Percentiles rank a stretch among this genome's conserved stretches.
These are phyloP conservation scores for Toxotes jaculatrix DNA, from an alignment of 2,113 vertebrate species.

Conservation along the genomic window DNA sequence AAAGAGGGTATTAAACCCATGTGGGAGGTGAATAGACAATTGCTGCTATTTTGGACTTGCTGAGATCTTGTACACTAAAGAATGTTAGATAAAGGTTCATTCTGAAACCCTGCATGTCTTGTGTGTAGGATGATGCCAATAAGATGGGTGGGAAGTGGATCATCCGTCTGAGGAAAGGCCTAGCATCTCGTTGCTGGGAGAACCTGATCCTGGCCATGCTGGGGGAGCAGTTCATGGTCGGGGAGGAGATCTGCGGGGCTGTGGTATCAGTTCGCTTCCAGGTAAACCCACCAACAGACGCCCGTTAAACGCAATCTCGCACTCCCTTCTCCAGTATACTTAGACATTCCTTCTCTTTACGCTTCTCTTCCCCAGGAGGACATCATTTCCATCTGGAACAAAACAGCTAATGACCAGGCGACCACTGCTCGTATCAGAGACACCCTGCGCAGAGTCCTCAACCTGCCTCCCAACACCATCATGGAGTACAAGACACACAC, in stretches of 20 bases:
- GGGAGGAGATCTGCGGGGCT: slow-evolving; percentile 89
- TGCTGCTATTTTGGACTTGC: background rate
- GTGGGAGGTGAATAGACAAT: slow-evolving; percentile 84
- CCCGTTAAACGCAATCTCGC: background rate
- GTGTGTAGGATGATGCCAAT: slow-evolving; percentile 86
- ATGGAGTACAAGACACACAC: slow-evolving; percentile 90
- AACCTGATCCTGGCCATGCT: slow-evolving; percentile 89
- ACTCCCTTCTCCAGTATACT: slow-evolving; percentile 21
- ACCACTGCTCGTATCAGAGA: slow-evolving; percentile 88
- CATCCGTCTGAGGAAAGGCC: slow-evolving; percentile 87
- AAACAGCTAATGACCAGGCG: slow-evolving; percentile 87
- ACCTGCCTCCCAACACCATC: slow-evolving; percentile 88
- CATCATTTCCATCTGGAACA: slow-evolving; percentile 90
- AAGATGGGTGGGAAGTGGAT: slow-evolving; percentile 90
- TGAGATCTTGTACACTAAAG: background rate
- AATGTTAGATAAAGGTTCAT: background rate
- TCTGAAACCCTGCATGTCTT: background rate
- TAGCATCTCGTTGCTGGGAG: slow-evolving; percentile 89
- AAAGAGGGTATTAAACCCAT: slow-evolving; percentile 90
- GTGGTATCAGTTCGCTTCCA: slow-evolving; percentile 89
- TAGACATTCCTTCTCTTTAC: slow-evolving; percentile 39
- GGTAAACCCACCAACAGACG: slow-evolving; percentile 66
- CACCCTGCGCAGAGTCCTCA: slow-evolving; percentile 87
- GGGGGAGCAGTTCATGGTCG: slow-evolving; percentile 90
- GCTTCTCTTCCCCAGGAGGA: slow-evolving; percentile 82